phyloP scores from a whole-genome alignment of 1,140 invertebrate genomes.

The Campoletis sonorensis region DNA sequence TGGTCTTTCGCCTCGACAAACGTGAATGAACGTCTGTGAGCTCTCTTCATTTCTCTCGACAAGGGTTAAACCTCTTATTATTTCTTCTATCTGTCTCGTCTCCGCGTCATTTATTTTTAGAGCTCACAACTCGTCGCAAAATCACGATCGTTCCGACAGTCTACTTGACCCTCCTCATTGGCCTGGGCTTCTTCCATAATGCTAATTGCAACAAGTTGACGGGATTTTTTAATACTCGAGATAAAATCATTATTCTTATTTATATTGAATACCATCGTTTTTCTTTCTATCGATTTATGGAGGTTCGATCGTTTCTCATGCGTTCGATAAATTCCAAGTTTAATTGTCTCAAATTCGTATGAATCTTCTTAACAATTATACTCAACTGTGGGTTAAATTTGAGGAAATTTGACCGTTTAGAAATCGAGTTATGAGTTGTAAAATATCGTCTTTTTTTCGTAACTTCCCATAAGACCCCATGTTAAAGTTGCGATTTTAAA shows the following conservation, averaged over 20 bases:
- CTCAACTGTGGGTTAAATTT: no score
- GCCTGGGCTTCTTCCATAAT: neutral
- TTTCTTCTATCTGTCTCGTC: neutral
- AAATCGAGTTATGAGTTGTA: no score
- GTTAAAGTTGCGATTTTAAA: no score
- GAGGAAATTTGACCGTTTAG: no score
- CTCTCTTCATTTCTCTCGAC: neutral
- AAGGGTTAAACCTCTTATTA: neutral
- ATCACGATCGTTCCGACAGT: neutral
- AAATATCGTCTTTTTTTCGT: no score
- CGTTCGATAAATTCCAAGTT: no score
- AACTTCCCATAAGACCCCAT: no score
- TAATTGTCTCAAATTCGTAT: no score
- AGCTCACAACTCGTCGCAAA: neutral
- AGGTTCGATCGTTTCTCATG: no score
- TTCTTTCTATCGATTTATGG: no score
- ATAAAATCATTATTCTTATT: no score
- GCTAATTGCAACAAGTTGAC: neutral
- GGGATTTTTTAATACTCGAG: neutral
- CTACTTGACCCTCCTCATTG: neutral
- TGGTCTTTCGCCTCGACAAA: neutral
- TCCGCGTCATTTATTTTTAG: neutral
- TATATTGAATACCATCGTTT: neutral
- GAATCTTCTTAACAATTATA: no score
- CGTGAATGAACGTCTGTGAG: neutral